Conservation (phyloP, 2,888 invertebrate species). For the Tenthredo mesomela region DNA sequence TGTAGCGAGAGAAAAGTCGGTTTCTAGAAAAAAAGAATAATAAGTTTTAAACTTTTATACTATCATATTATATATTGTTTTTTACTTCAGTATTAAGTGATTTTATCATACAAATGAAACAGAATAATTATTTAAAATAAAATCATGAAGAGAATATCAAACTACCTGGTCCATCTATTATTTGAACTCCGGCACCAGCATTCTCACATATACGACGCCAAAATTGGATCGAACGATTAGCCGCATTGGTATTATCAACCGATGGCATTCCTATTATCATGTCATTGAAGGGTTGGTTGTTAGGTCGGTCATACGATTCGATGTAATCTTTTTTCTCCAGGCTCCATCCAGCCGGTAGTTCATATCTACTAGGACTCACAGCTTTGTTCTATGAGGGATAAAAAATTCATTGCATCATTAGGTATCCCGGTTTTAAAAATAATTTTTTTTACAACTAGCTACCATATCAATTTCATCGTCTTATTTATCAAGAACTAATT, state of each 20-base stretch:
- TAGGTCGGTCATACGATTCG: conserved; percentile 71
- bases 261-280: conserved; percentile 68
- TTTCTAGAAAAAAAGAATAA: conserved; percentile 60
- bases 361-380: conserved; percentile 78
- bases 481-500: not conserved
- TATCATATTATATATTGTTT: not conserved
- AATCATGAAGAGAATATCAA: not conserved
- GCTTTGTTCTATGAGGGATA: conserved; percentile 70
- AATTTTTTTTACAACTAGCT: not conserved
- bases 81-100: not conserved
- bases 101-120: not conserved
- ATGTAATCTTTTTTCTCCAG: conserved; percentile 78
- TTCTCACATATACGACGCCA: conserved; percentile 83
- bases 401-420: not conserved
- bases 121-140: not conserved
- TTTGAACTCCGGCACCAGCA: conserved; percentile 77
- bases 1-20: conserved; percentile 68
- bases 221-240: conserved; percentile 72
- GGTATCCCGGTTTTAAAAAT: not conserved
- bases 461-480: not conserved
- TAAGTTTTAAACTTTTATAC: not conserved
- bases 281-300: conserved; percentile 68
- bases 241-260: conserved; percentile 79
- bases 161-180: conserved; percentile 68
- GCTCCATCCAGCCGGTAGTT: conserved; percentile 84